A percentile compares a stretch with the other conserved stretches of the same genome.
These are phyloP conservation scores for Drosophila teissieri DNA, from an alignment of 1,140 invertebrate species.

Conservation along the genomic window DNA sequence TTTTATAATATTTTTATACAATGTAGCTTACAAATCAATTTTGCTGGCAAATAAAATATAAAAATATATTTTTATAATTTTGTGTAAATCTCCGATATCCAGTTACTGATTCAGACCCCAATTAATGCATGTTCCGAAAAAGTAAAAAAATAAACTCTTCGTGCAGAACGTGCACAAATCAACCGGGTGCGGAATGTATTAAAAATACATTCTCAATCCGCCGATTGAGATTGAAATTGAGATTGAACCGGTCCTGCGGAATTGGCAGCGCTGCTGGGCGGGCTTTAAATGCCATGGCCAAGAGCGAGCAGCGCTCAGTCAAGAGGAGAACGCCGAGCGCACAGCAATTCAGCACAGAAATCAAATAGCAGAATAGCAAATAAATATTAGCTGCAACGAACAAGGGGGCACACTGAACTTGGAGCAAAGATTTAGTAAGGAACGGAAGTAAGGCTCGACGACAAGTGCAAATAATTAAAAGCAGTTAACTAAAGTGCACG, in stretches of 20 bases:
- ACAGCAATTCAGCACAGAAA: conserved; percentile 31
- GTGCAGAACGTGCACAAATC: conserved; percentile 34
- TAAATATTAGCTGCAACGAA: conserved; percentile 1
- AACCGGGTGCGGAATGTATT: conserved; percentile 23
- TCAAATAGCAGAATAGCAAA: background rate
- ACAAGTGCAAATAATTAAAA: conserved; percentile 78
- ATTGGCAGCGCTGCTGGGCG: conserved; percentile 19
- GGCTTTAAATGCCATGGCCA: conserved; percentile 67
- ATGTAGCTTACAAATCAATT: too few relatives aligned
- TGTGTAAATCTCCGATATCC: background rate
- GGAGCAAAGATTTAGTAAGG: conserved; percentile 41
- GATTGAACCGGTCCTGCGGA: conserved; percentile 71
- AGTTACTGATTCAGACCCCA: conserved; percentile 14
- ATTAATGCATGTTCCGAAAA: conserved; percentile 7
- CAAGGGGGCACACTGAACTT: conserved; percentile 9
- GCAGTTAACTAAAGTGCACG: conserved; percentile 71
- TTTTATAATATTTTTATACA: too few relatives aligned
- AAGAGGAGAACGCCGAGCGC: conserved; percentile 43
- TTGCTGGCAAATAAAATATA: too few relatives aligned
- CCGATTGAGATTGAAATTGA: too few relatives aligned
- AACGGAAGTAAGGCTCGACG: conserved; percentile 53
- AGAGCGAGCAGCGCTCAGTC: conserved; percentile 67
- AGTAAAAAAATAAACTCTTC: conserved; percentile 22
- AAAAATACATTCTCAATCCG: conserved; percentile 3
- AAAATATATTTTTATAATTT: too few relatives aligned